Percentiles rank a stretch among this genome's conserved stretches.
Conservation (phyloP, 1,140 invertebrate genomes). For the Drosophila kohkoa region DNA sequence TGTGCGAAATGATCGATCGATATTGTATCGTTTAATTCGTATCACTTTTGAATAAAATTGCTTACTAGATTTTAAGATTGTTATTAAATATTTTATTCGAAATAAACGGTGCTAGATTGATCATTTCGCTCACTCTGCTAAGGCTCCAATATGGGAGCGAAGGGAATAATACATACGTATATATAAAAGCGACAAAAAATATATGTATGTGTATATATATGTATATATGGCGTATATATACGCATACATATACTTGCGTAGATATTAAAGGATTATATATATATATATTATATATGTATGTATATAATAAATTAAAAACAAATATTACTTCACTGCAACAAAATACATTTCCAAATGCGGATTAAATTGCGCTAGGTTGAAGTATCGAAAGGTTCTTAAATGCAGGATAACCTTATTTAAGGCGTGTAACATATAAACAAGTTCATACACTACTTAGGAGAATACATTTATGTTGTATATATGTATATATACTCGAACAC, state of each 20-base stretch:
- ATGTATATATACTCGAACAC: conserved; percentile 61
- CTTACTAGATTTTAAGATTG: too few relatives aligned
- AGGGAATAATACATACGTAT: conserved; percentile 43
- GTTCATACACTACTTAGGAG: conserved; percentile 73
- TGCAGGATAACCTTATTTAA: conserved; percentile 70
- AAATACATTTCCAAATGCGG: conserved; percentile 78
- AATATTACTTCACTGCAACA: conserved; percentile 77
- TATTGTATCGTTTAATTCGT: background rate
- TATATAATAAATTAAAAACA: conserved; percentile 54
- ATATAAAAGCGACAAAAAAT: conserved; percentile 41
- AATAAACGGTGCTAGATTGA: background rate
- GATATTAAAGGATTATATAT: conserved; percentile 11
- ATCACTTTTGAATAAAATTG: background rate
- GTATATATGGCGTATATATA: conserved; percentile 23
- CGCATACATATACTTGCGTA: conserved; percentile 4
- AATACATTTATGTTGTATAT: conserved; percentile 59
- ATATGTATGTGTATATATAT: conserved; percentile 30
- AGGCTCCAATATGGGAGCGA: conserved; percentile 52
- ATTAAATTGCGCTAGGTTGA: conserved; percentile 74
- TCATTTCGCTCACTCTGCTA: conserved; percentile 1
- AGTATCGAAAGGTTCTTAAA: conserved; percentile 69
- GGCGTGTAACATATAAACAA: conserved; percentile 78
- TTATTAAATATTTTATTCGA: background rate
- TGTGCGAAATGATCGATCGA: background rate
- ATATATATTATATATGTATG: conserved; percentile 26